These are phyloP conservation scores for Pipra filicauda DNA, from an alignment of 2,113 vertebrate species.

Conservation along the genomic window DNA sequence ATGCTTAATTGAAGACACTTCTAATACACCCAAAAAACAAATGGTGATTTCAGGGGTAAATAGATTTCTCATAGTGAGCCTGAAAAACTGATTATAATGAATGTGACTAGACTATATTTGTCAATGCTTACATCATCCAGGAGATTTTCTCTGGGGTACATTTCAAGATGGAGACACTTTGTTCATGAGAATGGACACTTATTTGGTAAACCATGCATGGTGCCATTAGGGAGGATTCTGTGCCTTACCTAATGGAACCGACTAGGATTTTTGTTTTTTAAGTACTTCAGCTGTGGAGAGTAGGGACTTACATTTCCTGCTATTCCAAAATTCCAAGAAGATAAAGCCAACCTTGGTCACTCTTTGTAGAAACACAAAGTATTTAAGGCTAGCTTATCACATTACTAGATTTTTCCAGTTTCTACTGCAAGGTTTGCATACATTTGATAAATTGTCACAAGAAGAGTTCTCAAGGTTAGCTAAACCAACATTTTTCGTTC, in stretches of 20 bases:
- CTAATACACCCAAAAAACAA: neutral
- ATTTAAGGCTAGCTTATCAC: neutral
- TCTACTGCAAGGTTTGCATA: neutral
- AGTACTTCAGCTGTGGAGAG: neutral
- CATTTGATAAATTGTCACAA: neutral
- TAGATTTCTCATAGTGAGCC: neutral
- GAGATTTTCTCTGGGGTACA: neutral
- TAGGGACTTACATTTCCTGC: accelerated
- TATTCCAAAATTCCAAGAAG: neutral
- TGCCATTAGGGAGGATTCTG: neutral
- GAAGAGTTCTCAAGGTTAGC: neutral
- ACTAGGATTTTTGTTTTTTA: neutral
- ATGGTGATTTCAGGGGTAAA: neutral
- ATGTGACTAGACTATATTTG: neutral
- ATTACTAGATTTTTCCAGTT: neutral
- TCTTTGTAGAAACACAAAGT: neutral
- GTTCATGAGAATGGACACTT: neutral
- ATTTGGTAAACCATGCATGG: neutral
- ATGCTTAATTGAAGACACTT: neutral
- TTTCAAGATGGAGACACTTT: neutral
- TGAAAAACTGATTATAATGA: neutral
- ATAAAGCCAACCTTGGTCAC: neutral
- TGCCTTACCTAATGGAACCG: neutral
- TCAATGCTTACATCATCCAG: neutral
- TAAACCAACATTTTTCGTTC: neutral